Base-by-base conservation (phyloP, 1,140 invertebrate species). In the Periplaneta americana region DNA sequence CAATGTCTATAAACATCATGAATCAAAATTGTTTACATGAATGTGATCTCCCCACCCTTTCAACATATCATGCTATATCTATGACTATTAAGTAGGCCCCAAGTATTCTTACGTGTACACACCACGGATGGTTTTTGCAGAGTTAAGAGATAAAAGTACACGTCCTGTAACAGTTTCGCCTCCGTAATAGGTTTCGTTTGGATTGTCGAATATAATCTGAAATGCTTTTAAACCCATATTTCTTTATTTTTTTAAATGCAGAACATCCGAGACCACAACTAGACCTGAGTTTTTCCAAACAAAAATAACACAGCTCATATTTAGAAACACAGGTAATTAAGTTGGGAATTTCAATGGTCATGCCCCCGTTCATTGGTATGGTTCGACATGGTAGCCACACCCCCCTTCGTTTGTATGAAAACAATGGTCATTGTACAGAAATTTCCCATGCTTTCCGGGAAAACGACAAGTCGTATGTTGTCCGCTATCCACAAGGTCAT, bases 81-180 rank as follows among this genome's bases (percentile, higher is more conserved):
- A 57, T 57, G n/a, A 15, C n/a, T 57, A 57, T 57, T 57, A 57
- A 57, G n/a, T 57, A 78, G n/a, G n/a, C n/a, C 28, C n/a, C n/a
- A n/a, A n/a, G n/a, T n/a, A n/a, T n/a, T n/a, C n/a, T n/a, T 1
- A 32, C 75, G 31, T 34, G 22, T 76, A 86, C 86, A 86, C 84
- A 90, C 89, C 89, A 75, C 88, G 87, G 83, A 90, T 90, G 91
- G 93, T 93, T 87, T 93, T 93, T 5, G 92, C 90, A 81, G 90
- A 90, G 86, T 93, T 91, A 80, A 92, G 90, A 13, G 89, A 89
- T 82, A 93, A 87, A 86, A 92, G 89, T 57, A 92, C 91, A 85
- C 90, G 89, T 28, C 93, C 93, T 84, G 92, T 92, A 8, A 94
- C 87, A 17, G 90, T 92, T 88, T 94, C 91, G 3, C 93, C 93